Evolutionary conservation across 35 echinoderm and acorn worm species (phyloP), one percentile per base, ranked within the genome.

Genomic region (Heliocidaris erythrogramma): DNA sequence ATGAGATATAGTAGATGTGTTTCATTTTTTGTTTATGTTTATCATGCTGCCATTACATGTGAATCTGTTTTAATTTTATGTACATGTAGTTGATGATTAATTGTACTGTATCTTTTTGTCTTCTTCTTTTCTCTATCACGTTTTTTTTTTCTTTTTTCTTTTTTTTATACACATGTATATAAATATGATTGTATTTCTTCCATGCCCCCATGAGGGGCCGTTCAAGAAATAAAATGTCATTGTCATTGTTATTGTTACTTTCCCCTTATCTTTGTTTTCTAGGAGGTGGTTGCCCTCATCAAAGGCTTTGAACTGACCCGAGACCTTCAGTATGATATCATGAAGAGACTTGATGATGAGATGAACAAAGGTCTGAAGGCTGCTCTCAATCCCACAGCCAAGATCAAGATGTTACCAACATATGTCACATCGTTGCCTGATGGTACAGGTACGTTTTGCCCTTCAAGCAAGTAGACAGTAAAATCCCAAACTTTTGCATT

Each of bases 341-440:
- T 93, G 91, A 27, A 48, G 5, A 60, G 95, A 30, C 48, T 96
- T 91, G n/a, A 96, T 13, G 32, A 48, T 85, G 91, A 96, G 30
- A 96, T 96, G 95, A 93, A 85, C 60, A 96, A 96, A 48, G 95
- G 95, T 30, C 84, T 96, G 49, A 92, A 85, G 30, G 47, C 30
- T 3, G 92, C 60, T 7, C 65, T 32, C 27, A 96, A 96, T 49
- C 35, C 90, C 17, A 32, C 24, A 13, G 95, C 95, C 31, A 93
- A 93, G 42, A 92, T 96, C 48, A 96, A 96, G 92, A 96, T 96
- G 95, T 88, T 93, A 11, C 95, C 95, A 59, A 96, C 86, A 32
- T 96, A 96, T 60, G 95, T 96, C 48, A 96, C 90, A 86, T 93
- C 95, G 13, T 53, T 92, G 24, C 95, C 95, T 13, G 86, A 96